phyloP scores from a whole-genome alignment of 2,113 vertebrate genomes.

The Laterallus jamaicensis region DNA sequence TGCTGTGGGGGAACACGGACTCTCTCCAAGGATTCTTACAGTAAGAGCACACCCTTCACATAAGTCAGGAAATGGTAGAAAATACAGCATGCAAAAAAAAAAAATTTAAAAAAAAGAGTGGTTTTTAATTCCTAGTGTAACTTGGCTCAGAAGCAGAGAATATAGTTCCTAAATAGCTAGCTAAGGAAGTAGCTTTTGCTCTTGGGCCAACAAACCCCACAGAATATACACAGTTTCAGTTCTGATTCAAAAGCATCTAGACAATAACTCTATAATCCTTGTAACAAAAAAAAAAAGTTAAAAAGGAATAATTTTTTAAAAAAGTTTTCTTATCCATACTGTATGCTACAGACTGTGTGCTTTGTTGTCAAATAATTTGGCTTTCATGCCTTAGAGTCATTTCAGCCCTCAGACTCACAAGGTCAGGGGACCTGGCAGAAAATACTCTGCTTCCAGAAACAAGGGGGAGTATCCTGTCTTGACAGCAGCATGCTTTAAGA shows the following conservation, averaged over 20 bases:
- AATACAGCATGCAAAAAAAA: not conserved
- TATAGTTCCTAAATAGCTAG: not conserved
- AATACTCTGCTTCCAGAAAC: not conserved
- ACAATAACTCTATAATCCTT: not conserved
- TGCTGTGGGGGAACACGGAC: not conserved
- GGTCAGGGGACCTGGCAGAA: not conserved
- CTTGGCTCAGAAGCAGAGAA: not conserved
- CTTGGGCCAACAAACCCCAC: not conserved
- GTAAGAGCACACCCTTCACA: not conserved
- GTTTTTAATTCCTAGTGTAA: not conserved
- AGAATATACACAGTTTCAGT: not conserved
- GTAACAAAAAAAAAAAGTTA: not conserved
- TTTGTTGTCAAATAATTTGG: not conserved
- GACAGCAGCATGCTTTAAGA: not conserved
- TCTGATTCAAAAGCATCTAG: not conserved
- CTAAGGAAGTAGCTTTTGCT: not conserved
- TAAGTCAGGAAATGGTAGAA: slow-evolving; percentile 2
- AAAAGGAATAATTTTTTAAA: not conserved
- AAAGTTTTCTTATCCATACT: not conserved
- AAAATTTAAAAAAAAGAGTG: not conserved
- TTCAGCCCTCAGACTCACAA: not conserved
- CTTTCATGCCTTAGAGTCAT: not conserved
- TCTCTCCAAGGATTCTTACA: not conserved
- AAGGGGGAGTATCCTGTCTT: not conserved
- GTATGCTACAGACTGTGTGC: not conserved